Evolutionary conservation across 1,140 invertebrate species (phyloP), one percentile per base, ranked within the genome.

Genomic region (Zophobas morio): DNA sequence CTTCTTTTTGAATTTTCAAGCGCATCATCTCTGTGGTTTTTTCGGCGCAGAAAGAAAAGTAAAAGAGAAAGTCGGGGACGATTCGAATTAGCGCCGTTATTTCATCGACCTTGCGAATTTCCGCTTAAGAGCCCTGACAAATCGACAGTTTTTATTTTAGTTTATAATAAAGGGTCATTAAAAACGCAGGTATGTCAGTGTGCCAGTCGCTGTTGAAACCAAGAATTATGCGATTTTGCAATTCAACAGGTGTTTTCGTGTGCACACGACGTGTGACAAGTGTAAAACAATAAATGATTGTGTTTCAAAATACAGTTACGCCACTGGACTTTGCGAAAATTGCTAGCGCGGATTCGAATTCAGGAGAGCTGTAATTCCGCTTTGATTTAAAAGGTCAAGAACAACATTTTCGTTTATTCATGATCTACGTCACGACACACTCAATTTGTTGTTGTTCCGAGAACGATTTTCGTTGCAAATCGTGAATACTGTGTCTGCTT

Each of bases 1-100:
- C 75, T 63, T 73, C 74, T 72, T 56, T 36, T 76, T 32, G 33
- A 56, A 57, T 76, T 70, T 75, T n/a, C n/a, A n/a, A 51, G 4
- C 53, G 78, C 77, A 35, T 33, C 6, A 42, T 37, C 33, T n/a
- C n/a, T n/a, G n/a, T n/a, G n/a, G n/a, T n/a, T n/a, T n/a, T n/a
- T n/a, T n/a, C n/a, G n/a, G n/a, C n/a, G n/a, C n/a, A n/a, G n/a
- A n/a, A n/a, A n/a, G n/a, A n/a, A n/a, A n/a, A n/a, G n/a, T n/a
- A n/a, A n/a, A n/a, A n/a, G n/a, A n/a, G n/a, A n/a, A n/a, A n/a
- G n/a, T n/a, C n/a, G n/a, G n/a, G n/a, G n/a, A n/a, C n/a, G n/a
- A n/a, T n/a, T n/a, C n/a, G n/a, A n/a, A n/a, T n/a, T n/a, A n/a
- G n/a, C n/a, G n/a, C n/a, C n/a, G n/a, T n/a, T n/a, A n/a, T n/a